Evolutionary conservation across 2,113 vertebrate genomes (phyloP).

Genomic region (Lophotis ruficrista): DNA sequence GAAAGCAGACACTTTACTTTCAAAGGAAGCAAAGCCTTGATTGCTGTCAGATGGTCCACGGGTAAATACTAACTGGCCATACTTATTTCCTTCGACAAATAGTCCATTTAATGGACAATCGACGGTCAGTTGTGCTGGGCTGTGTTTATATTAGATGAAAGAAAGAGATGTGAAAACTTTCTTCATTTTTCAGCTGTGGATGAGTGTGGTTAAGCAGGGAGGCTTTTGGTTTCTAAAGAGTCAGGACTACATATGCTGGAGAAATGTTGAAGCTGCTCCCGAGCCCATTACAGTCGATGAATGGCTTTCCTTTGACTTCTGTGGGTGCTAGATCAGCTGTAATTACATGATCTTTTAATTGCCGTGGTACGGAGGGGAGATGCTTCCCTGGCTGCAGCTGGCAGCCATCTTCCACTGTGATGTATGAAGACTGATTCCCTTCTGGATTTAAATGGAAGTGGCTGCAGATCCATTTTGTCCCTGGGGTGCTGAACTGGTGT

Average conservation of each 20-base stretch:
- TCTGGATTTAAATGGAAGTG: not conserved
- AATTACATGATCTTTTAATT: constrained; percentile 58
- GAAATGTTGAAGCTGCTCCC: constrained; percentile 25
- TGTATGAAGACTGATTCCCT: not conserved
- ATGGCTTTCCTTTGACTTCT: constrained; percentile 8
- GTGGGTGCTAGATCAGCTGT: not conserved
- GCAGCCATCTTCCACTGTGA: not conserved
- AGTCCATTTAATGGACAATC: not conserved
- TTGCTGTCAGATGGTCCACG: not conserved
- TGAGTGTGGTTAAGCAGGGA: not conserved
- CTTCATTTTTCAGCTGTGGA: not conserved
- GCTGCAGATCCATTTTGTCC: not conserved
- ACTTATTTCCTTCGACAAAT: not conserved
- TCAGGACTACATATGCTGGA: not conserved
- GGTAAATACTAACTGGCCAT: not conserved
- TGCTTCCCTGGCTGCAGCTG: constrained; percentile 20
- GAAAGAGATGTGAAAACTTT: not conserved
- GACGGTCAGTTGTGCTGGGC: not conserved
- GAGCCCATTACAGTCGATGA: not conserved
- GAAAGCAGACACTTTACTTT: not conserved
- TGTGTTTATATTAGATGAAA: not conserved
- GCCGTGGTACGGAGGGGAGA: not conserved
- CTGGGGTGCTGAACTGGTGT: not conserved
- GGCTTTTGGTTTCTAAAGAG: not conserved
- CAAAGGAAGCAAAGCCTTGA: not conserved